Conservation (phyloP, 2,797 vertebrate species). For the Percopsis omiscomaycus region DNA sequence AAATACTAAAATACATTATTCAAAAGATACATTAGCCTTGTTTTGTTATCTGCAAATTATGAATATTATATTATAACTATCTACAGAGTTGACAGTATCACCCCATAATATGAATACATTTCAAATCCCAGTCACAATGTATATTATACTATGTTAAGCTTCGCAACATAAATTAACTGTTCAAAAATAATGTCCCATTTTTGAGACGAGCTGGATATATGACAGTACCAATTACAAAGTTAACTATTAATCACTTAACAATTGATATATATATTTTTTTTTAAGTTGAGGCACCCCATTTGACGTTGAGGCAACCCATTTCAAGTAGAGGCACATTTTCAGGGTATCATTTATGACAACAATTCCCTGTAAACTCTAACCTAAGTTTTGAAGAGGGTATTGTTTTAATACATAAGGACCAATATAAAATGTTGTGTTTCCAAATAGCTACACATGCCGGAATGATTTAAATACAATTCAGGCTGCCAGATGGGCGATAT, state of each 20-base stretch:
- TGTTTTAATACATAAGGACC: constrained; percentile 3
- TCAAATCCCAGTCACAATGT: constrained; percentile 9
- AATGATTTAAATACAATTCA: constrained; percentile 24
- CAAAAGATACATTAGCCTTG: not conserved
- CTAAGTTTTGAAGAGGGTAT: constrained; percentile 12
- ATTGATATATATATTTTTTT: not conserved
- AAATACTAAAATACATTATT: constrained; percentile 46
- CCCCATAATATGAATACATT: not conserved
- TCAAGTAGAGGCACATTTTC: constrained; percentile 49
- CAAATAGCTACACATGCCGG: constrained; percentile 18
- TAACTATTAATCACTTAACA: not conserved
- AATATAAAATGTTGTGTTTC: constrained; percentile 1
- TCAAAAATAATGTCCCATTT: not conserved
- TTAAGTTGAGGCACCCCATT: not conserved
- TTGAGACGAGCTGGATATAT: too few relatives aligned
- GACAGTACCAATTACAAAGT: too few relatives aligned
- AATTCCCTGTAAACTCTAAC: constrained; percentile 16
- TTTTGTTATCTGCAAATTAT: not conserved
- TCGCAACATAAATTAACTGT: constrained; percentile 14
- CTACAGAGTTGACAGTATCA: not conserved
- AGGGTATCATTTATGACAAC: constrained; percentile 19
- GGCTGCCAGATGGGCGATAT: constrained; percentile 14
- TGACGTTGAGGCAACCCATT: too few relatives aligned
- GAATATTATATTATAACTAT: not conserved
- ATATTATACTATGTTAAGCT: constrained; percentile 6